Conservation (phyloP, 2,113 vertebrate genomes). For the Eonycteris spelaea region DNA sequence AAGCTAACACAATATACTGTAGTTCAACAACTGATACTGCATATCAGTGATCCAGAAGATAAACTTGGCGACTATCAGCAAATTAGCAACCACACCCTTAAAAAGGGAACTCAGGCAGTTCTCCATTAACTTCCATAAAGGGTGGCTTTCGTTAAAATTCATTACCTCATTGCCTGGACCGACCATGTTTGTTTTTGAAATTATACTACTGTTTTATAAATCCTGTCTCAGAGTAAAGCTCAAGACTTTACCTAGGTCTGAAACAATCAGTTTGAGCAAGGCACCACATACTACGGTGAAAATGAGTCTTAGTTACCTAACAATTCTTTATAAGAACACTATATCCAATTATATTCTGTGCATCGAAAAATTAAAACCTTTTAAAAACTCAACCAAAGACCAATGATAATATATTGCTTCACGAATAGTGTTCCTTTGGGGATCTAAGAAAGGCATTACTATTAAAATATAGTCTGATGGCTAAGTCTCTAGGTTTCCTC, state of each 20-base stretch:
- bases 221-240: neutral
- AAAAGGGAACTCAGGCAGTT: neutral
- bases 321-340: neutral
- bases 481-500: neutral
- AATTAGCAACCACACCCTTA: conserved; percentile 28
- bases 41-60: conserved; percentile 4
- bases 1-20: neutral
- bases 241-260: neutral
- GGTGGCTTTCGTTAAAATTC: neutral
- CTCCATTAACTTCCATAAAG: neutral
- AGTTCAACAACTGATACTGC: neutral
- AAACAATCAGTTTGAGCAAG: neutral
- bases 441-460: neutral
- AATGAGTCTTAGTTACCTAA: neutral
- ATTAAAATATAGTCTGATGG: neutral
- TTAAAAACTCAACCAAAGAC: neutral
- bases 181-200: neutral
- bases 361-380: neutral
- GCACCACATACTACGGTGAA: neutral
- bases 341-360: neutral
- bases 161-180: neutral
- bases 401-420: neutral
- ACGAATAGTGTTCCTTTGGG: neutral
- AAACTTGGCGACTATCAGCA: conserved; percentile 1
- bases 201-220: neutral